Percentiles rank a stretch among this genome's conserved stretches.
Evolutionary conservation across 2,797 vertebrate genomes (phyloP).

Genomic region (Gymnoscopelus braueri): DNA sequence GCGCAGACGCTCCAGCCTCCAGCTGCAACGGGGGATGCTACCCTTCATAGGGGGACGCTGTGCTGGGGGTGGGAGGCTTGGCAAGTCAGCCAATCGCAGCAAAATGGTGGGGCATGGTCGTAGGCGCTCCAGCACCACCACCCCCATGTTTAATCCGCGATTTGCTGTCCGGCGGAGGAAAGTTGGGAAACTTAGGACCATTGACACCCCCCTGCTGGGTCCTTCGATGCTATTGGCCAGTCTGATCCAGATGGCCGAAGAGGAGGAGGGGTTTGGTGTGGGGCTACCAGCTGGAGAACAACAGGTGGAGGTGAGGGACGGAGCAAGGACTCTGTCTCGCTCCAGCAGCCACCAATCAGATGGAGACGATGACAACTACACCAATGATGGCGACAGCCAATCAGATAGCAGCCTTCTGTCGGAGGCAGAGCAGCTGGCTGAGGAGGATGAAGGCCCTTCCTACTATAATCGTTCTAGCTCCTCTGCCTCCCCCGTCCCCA

Average conservation of each 20-base stretch:
- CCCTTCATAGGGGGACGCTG: slow-evolving; percentile 24
- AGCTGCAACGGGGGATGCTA: slow-evolving; percentile 52
- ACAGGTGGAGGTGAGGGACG: slow-evolving; percentile 68
- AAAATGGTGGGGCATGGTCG: slow-evolving; percentile 49
- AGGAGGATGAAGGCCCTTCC: slow-evolving; percentile 35
- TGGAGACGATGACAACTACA: slow-evolving; percentile 44
- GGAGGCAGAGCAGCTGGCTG: slow-evolving; percentile 43
- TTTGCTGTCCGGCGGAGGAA: slow-evolving; percentile 77
- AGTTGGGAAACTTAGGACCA: slow-evolving; percentile 61
- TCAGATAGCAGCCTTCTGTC: slow-evolving; percentile 62
- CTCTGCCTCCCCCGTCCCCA: slow-evolving; percentile 8
- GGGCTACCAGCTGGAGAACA: slow-evolving; percentile 34
- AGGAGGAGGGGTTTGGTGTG: slow-evolving; percentile 56
- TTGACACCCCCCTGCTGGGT: slow-evolving; percentile 82
- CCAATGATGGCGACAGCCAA: slow-evolving; percentile 38
- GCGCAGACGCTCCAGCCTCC: slow-evolving; percentile 80
- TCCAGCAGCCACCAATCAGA: slow-evolving; percentile 70
- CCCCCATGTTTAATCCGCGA: slow-evolving; percentile 84
- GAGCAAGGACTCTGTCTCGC: slow-evolving; percentile 34
- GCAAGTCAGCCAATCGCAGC: slow-evolving; percentile 12
- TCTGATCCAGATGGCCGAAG: slow-evolving; percentile 80
- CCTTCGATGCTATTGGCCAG: slow-evolving; percentile 84
- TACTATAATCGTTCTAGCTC: not conserved
- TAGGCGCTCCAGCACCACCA: slow-evolving; percentile 87
- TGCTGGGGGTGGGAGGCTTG: slow-evolving; percentile 30